phyloP scores from a whole-genome alignment of 1,140 invertebrate species.

The Asbolus verrucosus region DNA sequence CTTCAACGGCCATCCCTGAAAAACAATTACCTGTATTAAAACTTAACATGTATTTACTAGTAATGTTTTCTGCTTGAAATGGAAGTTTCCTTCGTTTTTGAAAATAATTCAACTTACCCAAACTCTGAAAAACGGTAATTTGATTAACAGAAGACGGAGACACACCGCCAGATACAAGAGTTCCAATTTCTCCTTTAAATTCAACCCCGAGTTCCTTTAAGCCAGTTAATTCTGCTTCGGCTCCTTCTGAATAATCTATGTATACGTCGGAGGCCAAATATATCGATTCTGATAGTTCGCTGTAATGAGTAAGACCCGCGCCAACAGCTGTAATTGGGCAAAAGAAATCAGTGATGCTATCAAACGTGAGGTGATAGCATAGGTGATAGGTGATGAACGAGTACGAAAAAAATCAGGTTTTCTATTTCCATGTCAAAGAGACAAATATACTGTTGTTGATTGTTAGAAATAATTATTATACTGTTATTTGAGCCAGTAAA shows the following conservation, averaged over 20 bases:
- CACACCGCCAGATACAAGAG: slow-evolving; percentile 56
- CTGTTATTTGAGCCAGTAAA: no score
- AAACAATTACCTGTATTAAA: slow-evolving; percentile 48
- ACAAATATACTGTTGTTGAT: no score
- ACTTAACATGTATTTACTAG: no score
- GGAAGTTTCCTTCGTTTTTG: no score
- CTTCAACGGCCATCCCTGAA: slow-evolving; percentile 69
- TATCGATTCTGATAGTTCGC: slow-evolving; percentile 63
- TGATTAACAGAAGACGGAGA: slow-evolving; percentile 24
- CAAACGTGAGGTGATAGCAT: no score
- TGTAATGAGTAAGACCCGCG: slow-evolving; percentile 62
- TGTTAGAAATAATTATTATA: no score
- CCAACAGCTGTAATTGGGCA: slow-evolving; percentile 67
- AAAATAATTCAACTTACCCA: no score
- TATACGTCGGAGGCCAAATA: slow-evolving; percentile 63
- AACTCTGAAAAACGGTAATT: slow-evolving; percentile 63
- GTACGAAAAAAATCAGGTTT: no score
- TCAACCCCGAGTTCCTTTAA: slow-evolving; percentile 58
- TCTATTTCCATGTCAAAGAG: no score
- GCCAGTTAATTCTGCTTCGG: slow-evolving; percentile 63
- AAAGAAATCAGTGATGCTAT: no score
- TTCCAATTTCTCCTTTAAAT: slow-evolving; percentile 64
- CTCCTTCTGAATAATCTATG: slow-evolving; percentile 64
- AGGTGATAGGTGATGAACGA: no score
- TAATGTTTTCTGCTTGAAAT: no score